These are phyloP conservation scores for Heliconius hewitsoni DNA, from an alignment of 1,140 invertebrate genomes.

Conservation along the genomic window DNA sequence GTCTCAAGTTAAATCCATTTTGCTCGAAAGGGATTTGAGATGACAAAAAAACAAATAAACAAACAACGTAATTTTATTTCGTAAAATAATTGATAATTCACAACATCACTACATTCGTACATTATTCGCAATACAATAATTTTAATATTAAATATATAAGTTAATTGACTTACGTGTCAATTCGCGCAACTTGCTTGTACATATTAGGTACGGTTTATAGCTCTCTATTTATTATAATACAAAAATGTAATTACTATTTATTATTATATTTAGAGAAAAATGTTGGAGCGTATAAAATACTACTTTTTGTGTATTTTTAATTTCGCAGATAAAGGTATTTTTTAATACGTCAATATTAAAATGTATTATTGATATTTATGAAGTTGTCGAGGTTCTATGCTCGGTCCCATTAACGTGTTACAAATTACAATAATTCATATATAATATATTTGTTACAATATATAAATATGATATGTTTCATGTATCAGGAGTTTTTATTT, in stretches of 20 bases:
- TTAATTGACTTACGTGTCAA: constrained; percentile 36
- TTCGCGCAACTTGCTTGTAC: constrained; percentile 34
- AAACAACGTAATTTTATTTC: constrained; percentile 67
- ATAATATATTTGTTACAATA: constrained; percentile 13
- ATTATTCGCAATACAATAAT: constrained; percentile 19
- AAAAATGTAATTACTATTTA: background rate
- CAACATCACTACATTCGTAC: constrained; percentile 48
- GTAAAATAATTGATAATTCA: constrained; percentile 46
- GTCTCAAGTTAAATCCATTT: constrained; percentile 7
- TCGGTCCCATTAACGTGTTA: background rate
- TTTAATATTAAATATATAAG: constrained; percentile 12
- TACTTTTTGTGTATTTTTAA: background rate
- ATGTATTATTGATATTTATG: background rate
- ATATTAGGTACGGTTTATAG: constrained; percentile 1
- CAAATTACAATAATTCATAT: constrained; percentile 1
- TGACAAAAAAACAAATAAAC: constrained; percentile 31
- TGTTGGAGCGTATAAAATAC: background rate
- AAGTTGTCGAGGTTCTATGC: constrained; percentile 1
- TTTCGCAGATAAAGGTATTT: constrained; percentile 11
- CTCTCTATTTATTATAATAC: background rate
- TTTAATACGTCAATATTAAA: constrained; percentile 16
- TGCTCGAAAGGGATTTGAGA: background rate
- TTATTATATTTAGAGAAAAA: background rate
- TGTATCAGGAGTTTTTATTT: constrained; percentile 32
- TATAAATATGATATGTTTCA: constrained; percentile 59